phyloP scores from a whole-genome alignment of 2,888 invertebrate genomes.

The Parascotia fuliginaria region DNA sequence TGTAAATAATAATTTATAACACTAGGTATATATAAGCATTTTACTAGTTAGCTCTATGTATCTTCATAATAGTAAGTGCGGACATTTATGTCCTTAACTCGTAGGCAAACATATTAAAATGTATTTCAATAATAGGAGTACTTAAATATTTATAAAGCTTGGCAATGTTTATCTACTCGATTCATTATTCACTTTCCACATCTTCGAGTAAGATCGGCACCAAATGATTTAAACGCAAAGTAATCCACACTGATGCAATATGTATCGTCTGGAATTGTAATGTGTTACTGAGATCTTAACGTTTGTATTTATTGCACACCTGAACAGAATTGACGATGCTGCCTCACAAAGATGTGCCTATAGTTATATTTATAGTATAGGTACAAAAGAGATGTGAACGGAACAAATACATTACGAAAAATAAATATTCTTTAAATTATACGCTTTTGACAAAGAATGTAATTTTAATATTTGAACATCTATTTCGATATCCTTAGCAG shows the following conservation, averaged over 20 bases:
- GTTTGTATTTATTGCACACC: conserved; percentile 46
- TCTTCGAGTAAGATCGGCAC: conserved; percentile 37
- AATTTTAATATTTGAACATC: conserved; percentile 6
- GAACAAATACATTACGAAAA: conserved; percentile 8
- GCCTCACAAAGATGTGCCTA: conserved; percentile 2
- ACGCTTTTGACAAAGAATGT: conserved; percentile 12
- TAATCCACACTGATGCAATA: conserved; percentile 59
- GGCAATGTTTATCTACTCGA: conserved; percentile 26
- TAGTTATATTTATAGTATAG: conserved; percentile 2
- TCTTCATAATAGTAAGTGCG: conserved; percentile 15
- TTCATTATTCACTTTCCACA: conserved; percentile 27
- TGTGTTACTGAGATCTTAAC: conserved; percentile 61
- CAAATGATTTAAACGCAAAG: conserved; percentile 61
- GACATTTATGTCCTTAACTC: conserved; percentile 35
- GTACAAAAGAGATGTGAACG: conserved; percentile 25
- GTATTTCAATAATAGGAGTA: conserved; percentile 32
- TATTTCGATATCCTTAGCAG: conserved; percentile 1
- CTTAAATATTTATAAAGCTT: conserved; percentile 42
- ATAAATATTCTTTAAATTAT: conserved; percentile 31
- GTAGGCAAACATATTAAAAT: conserved; percentile 39
- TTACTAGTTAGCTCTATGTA: conserved; percentile 17
- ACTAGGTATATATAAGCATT: conserved; percentile 27
- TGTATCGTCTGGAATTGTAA: conserved; percentile 56
- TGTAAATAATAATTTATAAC: conserved; percentile 39
- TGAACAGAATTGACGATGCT: conserved; percentile 39